Conservation (phyloP, 2,888 invertebrate genomes). For the Tholera decimalis region DNA sequence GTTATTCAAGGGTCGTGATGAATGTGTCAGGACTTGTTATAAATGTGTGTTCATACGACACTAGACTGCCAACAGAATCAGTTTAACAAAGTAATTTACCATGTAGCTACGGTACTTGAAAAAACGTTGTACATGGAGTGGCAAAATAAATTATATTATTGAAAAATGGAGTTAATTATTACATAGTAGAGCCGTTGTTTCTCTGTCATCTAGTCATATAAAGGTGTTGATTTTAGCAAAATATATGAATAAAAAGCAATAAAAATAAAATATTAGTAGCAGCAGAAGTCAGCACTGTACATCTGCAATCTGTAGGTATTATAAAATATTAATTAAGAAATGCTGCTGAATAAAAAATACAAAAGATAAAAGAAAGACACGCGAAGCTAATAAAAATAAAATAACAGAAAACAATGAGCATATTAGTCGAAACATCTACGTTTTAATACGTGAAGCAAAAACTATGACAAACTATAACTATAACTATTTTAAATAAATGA, state of each 20-base stretch:
- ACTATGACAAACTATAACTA: too few relatives aligned
- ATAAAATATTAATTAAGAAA: too few relatives aligned
- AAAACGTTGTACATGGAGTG: background rate
- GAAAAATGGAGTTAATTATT: background rate
- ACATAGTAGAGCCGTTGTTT: background rate
- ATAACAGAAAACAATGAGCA: background rate
- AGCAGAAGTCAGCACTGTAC: too few relatives aligned
- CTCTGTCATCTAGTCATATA: background rate
- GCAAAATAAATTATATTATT: background rate
- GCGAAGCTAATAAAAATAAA: constrained; percentile 6
- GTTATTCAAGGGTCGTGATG: constrained; percentile 38
- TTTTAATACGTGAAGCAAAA: too few relatives aligned
- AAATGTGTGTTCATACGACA: constrained; percentile 52
- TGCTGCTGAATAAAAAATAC: background rate
- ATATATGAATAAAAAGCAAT: background rate
- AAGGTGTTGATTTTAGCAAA: background rate
- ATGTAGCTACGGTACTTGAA: background rate
- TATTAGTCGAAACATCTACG: background rate
- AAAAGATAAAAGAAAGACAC: background rate
- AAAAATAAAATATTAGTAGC: background rate
- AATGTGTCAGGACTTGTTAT: constrained; percentile 51
- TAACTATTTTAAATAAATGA: too few relatives aligned
- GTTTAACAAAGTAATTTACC: constrained; percentile 1
- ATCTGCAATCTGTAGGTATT: background rate
- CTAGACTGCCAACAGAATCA: constrained; percentile 8